Percentiles rank a stretch among this genome's conserved stretches.
These are phyloP conservation scores for Pseudorectes ferrugineus DNA, from an alignment of 2,113 vertebrate genomes.

Conservation along the genomic window DNA sequence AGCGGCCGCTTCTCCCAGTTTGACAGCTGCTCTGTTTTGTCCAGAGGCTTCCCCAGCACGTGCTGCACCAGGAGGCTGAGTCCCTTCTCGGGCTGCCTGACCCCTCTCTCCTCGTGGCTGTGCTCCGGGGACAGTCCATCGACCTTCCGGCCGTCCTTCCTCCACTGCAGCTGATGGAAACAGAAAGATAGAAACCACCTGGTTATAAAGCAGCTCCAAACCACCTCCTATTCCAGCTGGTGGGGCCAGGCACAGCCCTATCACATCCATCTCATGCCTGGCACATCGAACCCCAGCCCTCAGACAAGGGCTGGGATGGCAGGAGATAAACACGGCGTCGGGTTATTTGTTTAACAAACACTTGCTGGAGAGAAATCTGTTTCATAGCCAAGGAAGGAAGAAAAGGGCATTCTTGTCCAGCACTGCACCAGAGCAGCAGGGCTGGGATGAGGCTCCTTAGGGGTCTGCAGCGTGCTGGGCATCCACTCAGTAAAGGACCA, in stretches of 20 bases:
- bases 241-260: neutral
- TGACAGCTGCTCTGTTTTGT: constrained; percentile 87
- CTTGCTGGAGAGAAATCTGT: neutral
- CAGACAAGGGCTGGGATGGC: constrained; percentile 22
- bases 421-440: neutral
- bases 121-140: neutral
- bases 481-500: neutral
- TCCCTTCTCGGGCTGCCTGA: constrained; percentile 71
- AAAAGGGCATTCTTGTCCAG: neutral
- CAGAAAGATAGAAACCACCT: neutral
- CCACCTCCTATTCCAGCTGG: neutral
- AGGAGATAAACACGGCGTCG: neutral
- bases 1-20: constrained; percentile 87
- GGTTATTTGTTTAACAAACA: constrained; percentile 39
- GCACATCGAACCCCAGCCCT: neutral
- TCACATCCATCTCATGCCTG: neutral
- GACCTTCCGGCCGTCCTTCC: neutral
- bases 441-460: neutral
- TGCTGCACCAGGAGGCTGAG: constrained; percentile 86
- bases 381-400: neutral
- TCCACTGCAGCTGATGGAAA: constrained; percentile 42
- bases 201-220: neutral
- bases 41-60: constrained; percentile 81
- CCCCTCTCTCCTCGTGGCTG: neutral
- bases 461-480: neutral